These are phyloP conservation scores for Melanostigma gelatinosum DNA, from an alignment of 2,113 vertebrate species.

Conservation along the genomic window DNA sequence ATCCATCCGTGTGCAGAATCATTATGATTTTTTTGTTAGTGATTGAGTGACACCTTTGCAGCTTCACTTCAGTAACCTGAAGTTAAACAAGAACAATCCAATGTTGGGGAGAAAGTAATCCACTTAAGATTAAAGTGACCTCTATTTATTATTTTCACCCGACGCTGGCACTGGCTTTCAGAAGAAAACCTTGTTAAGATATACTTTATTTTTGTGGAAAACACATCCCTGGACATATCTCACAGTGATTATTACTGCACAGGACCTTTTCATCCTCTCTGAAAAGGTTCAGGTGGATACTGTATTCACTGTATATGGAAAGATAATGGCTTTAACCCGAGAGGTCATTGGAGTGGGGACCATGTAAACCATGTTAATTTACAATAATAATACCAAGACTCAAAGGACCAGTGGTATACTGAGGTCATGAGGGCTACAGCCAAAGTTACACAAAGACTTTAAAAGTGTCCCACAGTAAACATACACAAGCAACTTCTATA, in stretches of 20 bases:
- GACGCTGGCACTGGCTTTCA: background rate
- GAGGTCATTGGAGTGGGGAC: background rate
- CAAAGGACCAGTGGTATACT: background rate
- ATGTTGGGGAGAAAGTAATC: background rate
- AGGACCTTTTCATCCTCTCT: background rate
- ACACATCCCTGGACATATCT: background rate
- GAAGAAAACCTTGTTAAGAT: background rate
- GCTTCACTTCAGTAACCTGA: background rate
- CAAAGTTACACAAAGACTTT: too few species aligned
- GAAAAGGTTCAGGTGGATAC: background rate
- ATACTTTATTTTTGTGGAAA: background rate
- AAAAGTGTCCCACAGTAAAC: too few species aligned
- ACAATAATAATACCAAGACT: background rate
- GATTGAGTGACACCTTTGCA: background rate
- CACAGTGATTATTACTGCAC: background rate
- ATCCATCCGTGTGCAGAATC: background rate
- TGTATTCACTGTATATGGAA: background rate
- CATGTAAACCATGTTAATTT: background rate
- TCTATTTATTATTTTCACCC: background rate
- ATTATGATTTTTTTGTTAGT: background rate
- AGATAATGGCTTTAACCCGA: constrained; percentile 6
- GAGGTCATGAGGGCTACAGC: too few species aligned
- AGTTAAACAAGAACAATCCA: background rate
- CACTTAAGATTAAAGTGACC: background rate
- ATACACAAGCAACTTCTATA: too few species aligned